Percentiles rank a stretch among this genome's conserved stretches.
These are phyloP conservation scores for Dichetophora obliterata DNA, from an alignment of 2,888 invertebrate species.

Conservation along the genomic window DNA sequence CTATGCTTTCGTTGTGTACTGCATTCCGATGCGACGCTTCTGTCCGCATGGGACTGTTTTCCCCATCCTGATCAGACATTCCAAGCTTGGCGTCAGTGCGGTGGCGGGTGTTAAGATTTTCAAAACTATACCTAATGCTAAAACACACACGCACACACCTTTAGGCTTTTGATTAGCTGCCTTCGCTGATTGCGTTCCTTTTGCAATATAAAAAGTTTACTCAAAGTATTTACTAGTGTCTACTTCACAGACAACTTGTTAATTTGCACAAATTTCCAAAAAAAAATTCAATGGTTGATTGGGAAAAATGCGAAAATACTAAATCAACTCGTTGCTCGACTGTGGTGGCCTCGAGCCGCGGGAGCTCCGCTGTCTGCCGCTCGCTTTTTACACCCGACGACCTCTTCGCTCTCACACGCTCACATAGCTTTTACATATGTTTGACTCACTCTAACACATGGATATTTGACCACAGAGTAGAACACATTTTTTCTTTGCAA, in stretches of 20 bases:
- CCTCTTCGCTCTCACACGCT: slow-evolving; percentile 46
- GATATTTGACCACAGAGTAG: slow-evolving; percentile 5
- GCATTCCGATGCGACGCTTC: slow-evolving; percentile 42
- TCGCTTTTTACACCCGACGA: slow-evolving; percentile 42
- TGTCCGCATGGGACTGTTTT: slow-evolving; percentile 42
- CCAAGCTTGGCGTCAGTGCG: background rate
- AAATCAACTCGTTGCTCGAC: slow-evolving; percentile 44
- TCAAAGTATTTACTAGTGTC: background rate
- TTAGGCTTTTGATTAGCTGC: background rate
- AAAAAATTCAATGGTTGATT: background rate
- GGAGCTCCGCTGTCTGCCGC: slow-evolving; percentile 42
- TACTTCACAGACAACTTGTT: slow-evolving; percentile 11
- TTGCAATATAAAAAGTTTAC: background rate
- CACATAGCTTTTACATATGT: slow-evolving; percentile 23
- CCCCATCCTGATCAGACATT: slow-evolving; percentile 47
- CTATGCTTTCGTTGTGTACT: slow-evolving; percentile 41
- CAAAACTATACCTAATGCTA: background rate
- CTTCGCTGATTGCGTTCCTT: background rate
- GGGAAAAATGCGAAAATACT: slow-evolving; percentile 37
- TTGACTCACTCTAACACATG: slow-evolving; percentile 37
- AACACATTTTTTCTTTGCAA: slow-evolving; percentile 44
- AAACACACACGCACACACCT: slow-evolving; percentile 1
- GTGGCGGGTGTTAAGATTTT: background rate
- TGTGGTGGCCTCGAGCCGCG: slow-evolving; percentile 46
- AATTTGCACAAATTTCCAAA: slow-evolving; percentile 26